Base-by-base conservation (phyloP, 2,888 invertebrate genomes). In the Bhutanitis thaidina region DNA sequence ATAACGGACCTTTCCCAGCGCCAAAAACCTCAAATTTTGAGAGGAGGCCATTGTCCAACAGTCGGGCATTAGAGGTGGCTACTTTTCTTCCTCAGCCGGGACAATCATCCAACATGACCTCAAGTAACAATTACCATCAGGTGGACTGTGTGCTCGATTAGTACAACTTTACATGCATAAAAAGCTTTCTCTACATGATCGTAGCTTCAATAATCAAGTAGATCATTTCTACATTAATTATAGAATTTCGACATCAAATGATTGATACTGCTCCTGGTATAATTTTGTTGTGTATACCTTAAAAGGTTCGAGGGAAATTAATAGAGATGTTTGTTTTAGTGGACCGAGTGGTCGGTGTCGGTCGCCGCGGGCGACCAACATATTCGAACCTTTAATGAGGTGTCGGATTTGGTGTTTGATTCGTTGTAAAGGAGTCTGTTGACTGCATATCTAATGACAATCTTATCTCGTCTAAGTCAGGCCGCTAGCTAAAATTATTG, bases 271-370 rank as follows among this genome's bases (percentile, higher is more conserved):
- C 66, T 64, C 62, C 65, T 63, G 58, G 68, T 72, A 67, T 78
- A 74, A 74, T 77, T 76, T 74, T 56, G 62, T 69, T 64, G 60
- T 60, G 56, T 66, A 59, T 53, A 64, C 70, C 69, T 69, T 65
- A 65, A 70, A 72, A 67, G 69, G 69, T 70, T 65, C 61, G 61
- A 60, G 52, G 58, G 64, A 65, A 80, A 83, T 86, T 85, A 81
- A 87, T 86, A 80, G 77, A 85, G 75, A 69, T 87, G 86, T 88
- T 89, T 85, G 86, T 87, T 87, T 87, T 83, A 75, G 74, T 64
- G 69, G 67, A 62, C 61, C 61, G 62, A 64, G 59, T 62, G 64
- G 63, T 16, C 52, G 53, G 38, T 36, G 47, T 60, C 60, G 61
- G 62, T 62, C 77, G 81, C 88, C 79, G 77, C 82, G 67, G 86